Percentiles rank a stretch among this genome's conserved stretches.
These are phyloP conservation scores for Xestia c-nigrum DNA, from an alignment of 2,888 invertebrate species.

Conservation along the genomic window DNA sequence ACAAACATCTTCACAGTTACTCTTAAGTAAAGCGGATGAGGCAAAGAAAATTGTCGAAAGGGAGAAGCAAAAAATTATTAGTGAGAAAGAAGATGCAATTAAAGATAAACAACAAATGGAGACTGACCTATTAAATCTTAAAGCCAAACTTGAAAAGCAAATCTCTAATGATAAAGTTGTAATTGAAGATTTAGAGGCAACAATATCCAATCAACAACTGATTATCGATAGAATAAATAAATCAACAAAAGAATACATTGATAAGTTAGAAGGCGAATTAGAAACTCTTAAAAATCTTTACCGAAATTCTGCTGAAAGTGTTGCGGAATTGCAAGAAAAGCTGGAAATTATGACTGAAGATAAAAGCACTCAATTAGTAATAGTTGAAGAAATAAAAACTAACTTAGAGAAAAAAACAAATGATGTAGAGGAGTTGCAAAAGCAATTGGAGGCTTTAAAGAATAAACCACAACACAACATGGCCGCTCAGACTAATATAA, in stretches of 20 bases:
- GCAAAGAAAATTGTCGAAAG: constrained; percentile 83
- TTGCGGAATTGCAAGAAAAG: constrained; percentile 74
- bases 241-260: constrained; percentile 76
- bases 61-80: constrained; percentile 83
- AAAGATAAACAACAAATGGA: constrained; percentile 77
- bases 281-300: constrained; percentile 75
- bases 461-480: constrained; percentile 66
- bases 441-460: constrained; percentile 70
- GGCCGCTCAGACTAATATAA: constrained; percentile 65
- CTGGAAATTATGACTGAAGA: constrained; percentile 67
- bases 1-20: constrained; percentile 83
- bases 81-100: constrained; percentile 84
- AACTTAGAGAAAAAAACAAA: constrained; percentile 74
- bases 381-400: constrained; percentile 68
- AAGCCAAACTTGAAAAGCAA: constrained; percentile 77
- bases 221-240: constrained; percentile 80
- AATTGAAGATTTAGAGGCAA: constrained; percentile 81
- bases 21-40: constrained; percentile 84
- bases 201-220: constrained; percentile 81
- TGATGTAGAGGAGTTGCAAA: constrained; percentile 73
- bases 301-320: constrained; percentile 71
- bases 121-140: constrained; percentile 75
- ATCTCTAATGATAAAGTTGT: constrained; percentile 72
- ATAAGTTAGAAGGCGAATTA: constrained; percentile 80
- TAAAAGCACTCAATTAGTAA: constrained; percentile 64